A percentile compares a stretch with the other conserved stretches of the same genome.
Evolutionary conservation across 2,113 vertebrate genomes (phyloP).

Genomic region (Pionites leucogaster): DNA sequence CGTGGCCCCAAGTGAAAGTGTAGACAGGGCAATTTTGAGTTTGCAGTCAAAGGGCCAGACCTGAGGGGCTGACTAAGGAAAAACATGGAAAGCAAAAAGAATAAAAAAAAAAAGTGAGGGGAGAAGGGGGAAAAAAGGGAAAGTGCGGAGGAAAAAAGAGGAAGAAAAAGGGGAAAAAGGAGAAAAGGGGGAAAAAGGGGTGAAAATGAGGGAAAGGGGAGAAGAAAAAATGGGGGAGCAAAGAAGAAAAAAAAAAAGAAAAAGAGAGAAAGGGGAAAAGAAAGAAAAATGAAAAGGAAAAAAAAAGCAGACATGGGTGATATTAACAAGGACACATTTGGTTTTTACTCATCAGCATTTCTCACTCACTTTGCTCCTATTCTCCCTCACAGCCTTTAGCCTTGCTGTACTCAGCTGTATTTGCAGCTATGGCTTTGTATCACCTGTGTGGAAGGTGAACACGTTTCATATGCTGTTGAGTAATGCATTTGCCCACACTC

Average conservation of each 20-base stretch:
- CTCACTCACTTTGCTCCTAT: background rate
- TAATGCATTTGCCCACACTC: background rate
- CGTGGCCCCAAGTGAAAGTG: background rate
- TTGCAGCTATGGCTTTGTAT: background rate
- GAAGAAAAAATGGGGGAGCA: background rate
- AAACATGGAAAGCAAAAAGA: background rate
- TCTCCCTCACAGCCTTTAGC: background rate
- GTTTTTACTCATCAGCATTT: background rate
- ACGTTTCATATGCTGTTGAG: rapidly evolving
- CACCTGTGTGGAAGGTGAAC: background rate
- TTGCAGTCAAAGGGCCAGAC: background rate
- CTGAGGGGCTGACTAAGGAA: background rate
- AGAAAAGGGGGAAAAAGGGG: background rate
- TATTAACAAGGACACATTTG: background rate
- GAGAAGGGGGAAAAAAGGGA: too few relatives aligned
- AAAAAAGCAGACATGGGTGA: background rate
- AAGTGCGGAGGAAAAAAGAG: background rate
- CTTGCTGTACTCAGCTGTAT: background rate
- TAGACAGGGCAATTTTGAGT: background rate
- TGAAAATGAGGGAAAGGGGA: background rate
- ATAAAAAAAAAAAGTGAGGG: background rate
- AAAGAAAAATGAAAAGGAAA: background rate
- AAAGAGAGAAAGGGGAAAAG: background rate
- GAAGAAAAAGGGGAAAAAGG: background rate
- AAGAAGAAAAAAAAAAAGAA: background rate